phyloP scores from a whole-genome alignment of 2,113 vertebrate genomes.

The Okapia johnstoni region DNA sequence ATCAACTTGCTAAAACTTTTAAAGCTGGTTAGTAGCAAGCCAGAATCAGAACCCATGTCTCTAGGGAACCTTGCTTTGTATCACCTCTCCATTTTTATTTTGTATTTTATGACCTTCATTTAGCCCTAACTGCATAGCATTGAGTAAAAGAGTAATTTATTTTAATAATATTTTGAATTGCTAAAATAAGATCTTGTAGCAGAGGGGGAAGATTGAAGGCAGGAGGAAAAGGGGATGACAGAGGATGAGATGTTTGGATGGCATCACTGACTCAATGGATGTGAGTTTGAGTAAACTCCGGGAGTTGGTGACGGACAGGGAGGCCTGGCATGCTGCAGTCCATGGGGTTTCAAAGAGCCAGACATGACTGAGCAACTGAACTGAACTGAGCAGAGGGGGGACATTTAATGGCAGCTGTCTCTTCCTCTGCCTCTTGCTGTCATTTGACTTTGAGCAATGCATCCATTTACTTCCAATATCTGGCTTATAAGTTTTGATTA shows the following conservation, averaged over 20 bases:
- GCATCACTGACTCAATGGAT: not conserved
- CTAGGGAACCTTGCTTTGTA: not conserved
- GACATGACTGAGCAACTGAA: not conserved
- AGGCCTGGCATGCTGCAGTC: not conserved
- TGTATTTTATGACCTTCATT: slow-evolving; percentile 2
- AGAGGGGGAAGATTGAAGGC: not conserved
- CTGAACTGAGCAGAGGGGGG: not conserved
- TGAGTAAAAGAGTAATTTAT: not conserved
- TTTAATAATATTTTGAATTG: not conserved
- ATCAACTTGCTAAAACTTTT: not conserved
- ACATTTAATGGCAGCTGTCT: not conserved
- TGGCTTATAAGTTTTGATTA: not conserved
- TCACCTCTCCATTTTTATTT: not conserved
- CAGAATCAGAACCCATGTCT: not conserved
- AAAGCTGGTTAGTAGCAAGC: not conserved
- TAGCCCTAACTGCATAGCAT: not conserved
- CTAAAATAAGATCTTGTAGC: not conserved
- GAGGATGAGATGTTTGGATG: not conserved
- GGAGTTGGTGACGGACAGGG: not conserved
- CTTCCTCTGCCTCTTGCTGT: not conserved
- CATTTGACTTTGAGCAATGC: not conserved
- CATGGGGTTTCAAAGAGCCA: not conserved
- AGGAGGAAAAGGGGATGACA: not conserved
- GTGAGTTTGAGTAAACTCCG: not conserved
- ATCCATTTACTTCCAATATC: not conserved